Conservation (phyloP, 2,113 vertebrate species). For the Alaudala cheleensis region DNA sequence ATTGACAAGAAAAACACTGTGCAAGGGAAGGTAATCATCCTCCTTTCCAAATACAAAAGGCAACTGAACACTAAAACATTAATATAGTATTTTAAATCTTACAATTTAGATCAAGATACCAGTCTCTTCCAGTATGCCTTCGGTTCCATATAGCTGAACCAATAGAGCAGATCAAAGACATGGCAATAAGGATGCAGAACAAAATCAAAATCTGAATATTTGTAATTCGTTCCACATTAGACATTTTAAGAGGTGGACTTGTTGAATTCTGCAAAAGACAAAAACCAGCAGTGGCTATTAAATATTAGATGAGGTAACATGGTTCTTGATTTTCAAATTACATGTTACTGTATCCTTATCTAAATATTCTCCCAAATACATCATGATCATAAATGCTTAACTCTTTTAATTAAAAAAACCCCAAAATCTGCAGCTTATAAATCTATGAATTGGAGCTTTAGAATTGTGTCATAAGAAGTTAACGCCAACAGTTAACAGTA, state of each 20-base stretch:
- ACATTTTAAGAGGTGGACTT: conserved; percentile 94
- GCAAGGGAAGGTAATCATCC: neutral
- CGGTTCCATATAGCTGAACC: conserved; percentile 96
- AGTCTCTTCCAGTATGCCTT: conserved; percentile 87
- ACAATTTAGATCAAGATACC: conserved; percentile 98
- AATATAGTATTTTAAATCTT: conserved; percentile 72
- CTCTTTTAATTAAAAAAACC: neutral
- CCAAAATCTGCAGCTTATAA: neutral
- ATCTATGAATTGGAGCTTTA: neutral
- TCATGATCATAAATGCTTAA: neutral
- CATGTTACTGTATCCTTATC: neutral
- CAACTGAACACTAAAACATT: neutral
- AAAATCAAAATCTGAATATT: conserved; percentile 97
- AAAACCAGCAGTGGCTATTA: neutral
- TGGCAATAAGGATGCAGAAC: conserved; percentile 94
- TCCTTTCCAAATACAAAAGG: neutral
- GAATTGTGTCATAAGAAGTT: neutral
- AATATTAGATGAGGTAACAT: neutral
- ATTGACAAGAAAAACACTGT: neutral
- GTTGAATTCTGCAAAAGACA: conserved; percentile 89
- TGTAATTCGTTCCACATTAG: conserved; percentile 96
- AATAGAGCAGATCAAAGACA: conserved; percentile 94
- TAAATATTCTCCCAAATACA: neutral
- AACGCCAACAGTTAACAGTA: neutral
- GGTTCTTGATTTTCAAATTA: neutral